Conservation (phyloP, 2,888 invertebrate species). For the Copidosoma aretas region DNA sequence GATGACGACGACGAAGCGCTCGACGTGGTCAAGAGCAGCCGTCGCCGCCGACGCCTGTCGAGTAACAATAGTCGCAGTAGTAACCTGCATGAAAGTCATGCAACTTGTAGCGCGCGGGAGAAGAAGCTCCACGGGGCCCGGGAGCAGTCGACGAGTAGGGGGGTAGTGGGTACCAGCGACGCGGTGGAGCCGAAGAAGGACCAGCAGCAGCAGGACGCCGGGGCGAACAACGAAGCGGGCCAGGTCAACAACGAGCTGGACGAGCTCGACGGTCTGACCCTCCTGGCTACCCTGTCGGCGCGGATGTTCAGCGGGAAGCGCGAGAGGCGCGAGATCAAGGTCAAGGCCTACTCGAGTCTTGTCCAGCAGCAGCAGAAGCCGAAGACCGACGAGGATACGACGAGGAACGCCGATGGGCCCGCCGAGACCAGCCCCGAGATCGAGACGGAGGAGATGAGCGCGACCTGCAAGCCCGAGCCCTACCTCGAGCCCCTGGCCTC, state of each 20-base stretch:
- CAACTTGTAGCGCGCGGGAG: not conserved
- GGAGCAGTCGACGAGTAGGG: slow-evolving; percentile 7
- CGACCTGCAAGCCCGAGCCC: not conserved
- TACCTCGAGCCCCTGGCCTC: not conserved
- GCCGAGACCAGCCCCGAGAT: slow-evolving; percentile 29
- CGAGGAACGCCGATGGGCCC: no score
- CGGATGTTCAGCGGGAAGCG: slow-evolving; percentile 45
- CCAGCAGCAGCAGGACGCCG: not conserved
- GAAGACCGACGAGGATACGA: not conserved
- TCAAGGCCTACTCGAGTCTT: slow-evolving; percentile 47
- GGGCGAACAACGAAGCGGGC: no score
- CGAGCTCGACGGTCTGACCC: slow-evolving; percentile 56
- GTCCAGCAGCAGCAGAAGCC: slow-evolving; percentile 30
- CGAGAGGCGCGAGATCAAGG: slow-evolving; percentile 51
- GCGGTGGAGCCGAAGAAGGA: not conserved
- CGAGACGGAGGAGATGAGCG: not conserved
- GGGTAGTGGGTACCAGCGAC: not conserved
- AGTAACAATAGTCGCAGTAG: not conserved
- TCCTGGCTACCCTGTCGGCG: slow-evolving; percentile 58
- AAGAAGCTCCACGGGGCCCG: not conserved
- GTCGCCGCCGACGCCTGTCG: no score
- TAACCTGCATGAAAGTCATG: slow-evolving; percentile 14
- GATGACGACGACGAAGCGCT: no score
- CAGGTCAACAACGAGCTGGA: not conserved
- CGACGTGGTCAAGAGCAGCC: not conserved